Evolutionary conservation across 2,113 vertebrate species (phyloP).

Genomic region (Phrynosoma blainvillii): DNA sequence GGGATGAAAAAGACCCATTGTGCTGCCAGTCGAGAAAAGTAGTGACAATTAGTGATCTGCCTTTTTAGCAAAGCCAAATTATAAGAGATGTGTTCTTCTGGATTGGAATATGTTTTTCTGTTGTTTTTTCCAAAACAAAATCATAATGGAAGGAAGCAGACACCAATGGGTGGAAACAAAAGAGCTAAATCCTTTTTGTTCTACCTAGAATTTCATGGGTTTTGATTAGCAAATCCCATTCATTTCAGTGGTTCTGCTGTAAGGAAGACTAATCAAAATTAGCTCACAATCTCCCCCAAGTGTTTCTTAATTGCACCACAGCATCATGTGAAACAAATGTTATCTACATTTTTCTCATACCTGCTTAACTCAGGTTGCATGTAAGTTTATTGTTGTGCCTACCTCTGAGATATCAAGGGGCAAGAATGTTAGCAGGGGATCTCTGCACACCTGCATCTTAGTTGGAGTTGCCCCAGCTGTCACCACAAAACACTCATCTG

Average conservation of each 20-base stretch:
- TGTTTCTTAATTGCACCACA: neutral
- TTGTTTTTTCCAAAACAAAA: neutral
- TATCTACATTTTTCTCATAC: neutral
- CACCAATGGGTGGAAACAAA: neutral
- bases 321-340: neutral
- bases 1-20: no score
- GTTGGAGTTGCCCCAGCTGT: no score
- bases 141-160: neutral
- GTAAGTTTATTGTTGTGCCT: neutral
- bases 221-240: no score
- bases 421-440: no score
- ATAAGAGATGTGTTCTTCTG: neutral
- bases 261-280: no score
- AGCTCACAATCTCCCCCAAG: neutral
- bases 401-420: no score
- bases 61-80: neutral
- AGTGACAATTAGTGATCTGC: no score
- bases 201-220: neutral
- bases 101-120: no score
- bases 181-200: neutral
- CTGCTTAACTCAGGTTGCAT: neutral
- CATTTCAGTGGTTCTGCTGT: no score
- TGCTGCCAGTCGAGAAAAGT: no score
- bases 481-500: no score
- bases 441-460: no score